Percentiles rank a stretch among this genome's conserved stretches.
Evolutionary conservation across 1,140 invertebrate species (phyloP).

Genomic region (Bombus turneri): DNA sequence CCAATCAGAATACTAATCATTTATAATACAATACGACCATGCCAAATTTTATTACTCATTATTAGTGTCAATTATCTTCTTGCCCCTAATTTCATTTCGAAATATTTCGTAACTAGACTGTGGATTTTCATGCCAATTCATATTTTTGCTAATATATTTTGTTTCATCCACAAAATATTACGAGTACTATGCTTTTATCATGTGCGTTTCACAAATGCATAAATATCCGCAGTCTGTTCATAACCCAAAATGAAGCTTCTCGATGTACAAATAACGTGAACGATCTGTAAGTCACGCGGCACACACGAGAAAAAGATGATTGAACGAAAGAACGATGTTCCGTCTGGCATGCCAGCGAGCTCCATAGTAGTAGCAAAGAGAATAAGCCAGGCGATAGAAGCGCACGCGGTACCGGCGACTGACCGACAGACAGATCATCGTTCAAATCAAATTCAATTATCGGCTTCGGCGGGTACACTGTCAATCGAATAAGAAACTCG

Average conservation of each 20-base stretch:
- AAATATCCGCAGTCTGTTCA: too few relatives aligned
- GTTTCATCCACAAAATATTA: too few relatives aligned
- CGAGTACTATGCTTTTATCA: too few relatives aligned
- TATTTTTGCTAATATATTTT: too few relatives aligned
- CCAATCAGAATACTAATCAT: background rate
- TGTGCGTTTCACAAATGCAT: too few relatives aligned
- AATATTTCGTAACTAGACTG: background rate
- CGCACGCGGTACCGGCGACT: conserved; percentile 35
- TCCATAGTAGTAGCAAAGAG: conserved; percentile 4
- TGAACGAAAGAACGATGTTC: background rate
- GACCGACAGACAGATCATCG: conserved; percentile 24
- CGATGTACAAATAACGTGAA: background rate
- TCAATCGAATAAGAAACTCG: conserved; percentile 19
- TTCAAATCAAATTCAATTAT: conserved; percentile 30
- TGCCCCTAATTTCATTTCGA: too few relatives aligned
- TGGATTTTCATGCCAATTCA: background rate
- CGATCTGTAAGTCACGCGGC: background rate
- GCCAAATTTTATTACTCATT: background rate
- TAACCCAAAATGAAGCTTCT: too few relatives aligned
- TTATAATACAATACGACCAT: background rate
- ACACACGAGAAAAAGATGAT: background rate
- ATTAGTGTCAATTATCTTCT: too few relatives aligned
- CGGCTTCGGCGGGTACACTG: conserved; percentile 6
- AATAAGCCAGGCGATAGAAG: conserved; percentile 31
- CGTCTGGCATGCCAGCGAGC: background rate